Evolutionary conservation across 2,888 invertebrate genomes (phyloP), one percentile per base, ranked within the genome.

Genomic region (Drosophila monieri): DNA sequence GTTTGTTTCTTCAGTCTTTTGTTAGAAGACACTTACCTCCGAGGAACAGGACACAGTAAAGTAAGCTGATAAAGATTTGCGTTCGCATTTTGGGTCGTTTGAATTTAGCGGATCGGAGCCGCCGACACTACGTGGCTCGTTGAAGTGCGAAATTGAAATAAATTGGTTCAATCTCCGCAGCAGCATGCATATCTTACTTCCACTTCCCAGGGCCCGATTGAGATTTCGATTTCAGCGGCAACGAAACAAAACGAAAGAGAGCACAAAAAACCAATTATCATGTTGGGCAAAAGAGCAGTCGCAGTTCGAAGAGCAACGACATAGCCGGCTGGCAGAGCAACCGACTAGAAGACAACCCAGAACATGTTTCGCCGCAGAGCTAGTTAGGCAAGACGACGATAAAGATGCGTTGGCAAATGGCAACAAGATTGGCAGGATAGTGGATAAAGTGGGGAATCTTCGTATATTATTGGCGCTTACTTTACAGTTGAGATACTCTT

Each of bases 61-160:
- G 18, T 6, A 73, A 12, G 32, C 30, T 47, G 3, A 75, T 21
- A 0, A 73, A 14, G 41, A 61, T 60, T 3, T 39, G 27, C 6
- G 30, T 47, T 44, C 60, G 57, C 78, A 78, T 84, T 65, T 71
- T 58, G n/a, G n/a, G 23, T 51, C 12, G 46, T 18, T 23, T 30
- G 12, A 43, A 53, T 25, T 43, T 27, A 6, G 15, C 14, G 14
- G 27, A 41, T 43, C 61, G 43, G 43, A 47, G 56, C 56, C 41
- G 55, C 32, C 35, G n/a, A 9, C 73, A 85, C 86, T 78, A 88
- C 84, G 68, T 72, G 51, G 59, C 72, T 67, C 69, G 70, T 57
- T 69, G 74, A 76, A 73, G 78, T 83, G 74, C 71, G 67, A 79
- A 88, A 84, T 88, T 85, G 72, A 88, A 88, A 85, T 88, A 85